Base-by-base conservation (phyloP, 2,888 invertebrate genomes). In the Caenorhabditis sp. region DNA sequence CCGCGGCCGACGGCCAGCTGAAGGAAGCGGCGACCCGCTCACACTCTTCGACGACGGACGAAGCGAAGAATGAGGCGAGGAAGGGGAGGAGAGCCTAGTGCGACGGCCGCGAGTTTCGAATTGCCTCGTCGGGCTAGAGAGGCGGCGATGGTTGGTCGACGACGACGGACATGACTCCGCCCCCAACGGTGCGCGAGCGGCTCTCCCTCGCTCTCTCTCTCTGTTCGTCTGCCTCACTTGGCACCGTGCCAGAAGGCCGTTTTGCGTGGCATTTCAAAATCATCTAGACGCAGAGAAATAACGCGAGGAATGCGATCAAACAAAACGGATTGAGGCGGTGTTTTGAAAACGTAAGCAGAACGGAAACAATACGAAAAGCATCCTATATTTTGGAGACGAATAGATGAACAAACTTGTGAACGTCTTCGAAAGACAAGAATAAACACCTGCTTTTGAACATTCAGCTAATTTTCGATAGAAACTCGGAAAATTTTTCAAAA, bases 91-190 rank as follows among this genome's bases (percentile, higher is more conserved):
- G 70, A 62, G 62, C 53, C 52, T 56, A 37, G 17, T 22, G 48
- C 56, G 46, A 45, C 45, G 37, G 53, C 61, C 62, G 74, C 62
- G 62, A 68, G 68, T 75, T 74, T 74, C 73, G 73, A 74, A 74
- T 74, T 66, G 73, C 73, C 73, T 68, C 68, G 43, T 55, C 45
- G 15, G n/a, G 53, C 26, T 24, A 48, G 66, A 43, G 73, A 65
- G 35, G 37, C 26, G 65, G 53, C 56, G 65, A 24, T n/a, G n/a
- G 48, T 27, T 39, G 32, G 43, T 2, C 24, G 46, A 26, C 46
- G 52, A 35, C 15, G 66, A 30, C 22, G 56, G 41, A 22, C 15
- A 43, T 35, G 35, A 41, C 52, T 22, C 58, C 68, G 68, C 68
- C 68, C 50, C 15, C 30, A 32, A 7, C 48, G 53, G 13, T 22